Evolutionary conservation across 2,113 vertebrate genomes (phyloP), one percentile per base, ranked within the genome.

Genomic region (Saguinus midas): DNA sequence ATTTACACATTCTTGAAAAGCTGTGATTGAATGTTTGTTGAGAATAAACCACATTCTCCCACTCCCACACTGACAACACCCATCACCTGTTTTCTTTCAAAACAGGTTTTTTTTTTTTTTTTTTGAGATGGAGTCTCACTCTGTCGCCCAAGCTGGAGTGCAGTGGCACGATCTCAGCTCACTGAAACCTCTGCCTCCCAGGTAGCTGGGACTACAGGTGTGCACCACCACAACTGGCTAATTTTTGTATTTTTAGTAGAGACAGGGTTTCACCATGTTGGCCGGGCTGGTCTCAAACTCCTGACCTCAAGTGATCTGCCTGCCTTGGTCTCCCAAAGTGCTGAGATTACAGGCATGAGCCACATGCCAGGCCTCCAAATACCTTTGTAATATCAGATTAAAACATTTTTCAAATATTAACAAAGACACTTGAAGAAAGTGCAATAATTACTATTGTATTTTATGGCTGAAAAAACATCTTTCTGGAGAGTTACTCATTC

Each of bases 1-100:
- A 91, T 86, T 92, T 23, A 18, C 21, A 87, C 48, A 83, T 95
- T 94, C 73, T 87, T 87, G 43, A 88, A 95, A 95, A 97, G 40
- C 76, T 95, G 48, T 73, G 80, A 80, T 64, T 92, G n/a, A 25
- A 91, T 92, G 20, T 66, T 95, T 89, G 20, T 66, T 40, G 82
- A 95, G 78, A 92, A 89, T 70, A 95, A 96, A 43, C n/a, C 91
- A 73, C 70, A 81, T 32, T n/a, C 20, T 23, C 61, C 61, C 25
- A 68, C 23, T 48, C 40, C 29, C 25, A 66, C 58, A 70, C 48
- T 25, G 23, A 23, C 50, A 64, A 58, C 37, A 52, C 0, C 5
- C 21, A 11, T 35, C 17, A 80, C 0, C 48, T n/a, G 79, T 57
- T 85, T 88, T 82, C 50, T 94, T 96, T 75, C 12, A 20, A 55